Percentiles rank a stretch among this genome's conserved stretches.
These are phyloP conservation scores for Albula glossodonta DNA, from an alignment of 2,113 vertebrate genomes.

Conservation along the genomic window DNA sequence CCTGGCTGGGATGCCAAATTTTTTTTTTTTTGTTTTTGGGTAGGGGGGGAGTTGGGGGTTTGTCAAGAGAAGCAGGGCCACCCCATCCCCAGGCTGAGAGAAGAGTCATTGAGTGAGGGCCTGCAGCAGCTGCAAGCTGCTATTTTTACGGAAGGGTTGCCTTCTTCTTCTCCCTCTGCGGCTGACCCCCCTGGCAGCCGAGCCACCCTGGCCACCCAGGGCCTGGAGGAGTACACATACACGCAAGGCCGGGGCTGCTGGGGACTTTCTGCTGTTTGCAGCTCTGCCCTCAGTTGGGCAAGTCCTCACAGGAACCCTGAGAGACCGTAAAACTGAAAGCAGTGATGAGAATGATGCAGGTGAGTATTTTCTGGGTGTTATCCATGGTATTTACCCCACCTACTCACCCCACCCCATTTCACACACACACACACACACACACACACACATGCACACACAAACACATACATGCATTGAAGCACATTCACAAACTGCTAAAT, in stretches of 20 bases:
- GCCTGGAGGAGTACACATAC: neutral
- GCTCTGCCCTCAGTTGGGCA: too few species aligned
- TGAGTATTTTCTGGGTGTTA: neutral
- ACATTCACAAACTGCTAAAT: neutral
- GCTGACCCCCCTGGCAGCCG: neutral
- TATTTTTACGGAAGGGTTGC: slow-evolving; percentile 24
- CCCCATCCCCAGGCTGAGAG: slow-evolving; percentile 17
- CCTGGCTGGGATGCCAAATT: slow-evolving; percentile 39
- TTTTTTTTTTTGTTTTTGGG: slow-evolving; percentile 31
- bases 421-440: slow-evolving; percentile 3
- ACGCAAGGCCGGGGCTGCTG: neutral
- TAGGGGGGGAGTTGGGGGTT: slow-evolving; percentile 36
- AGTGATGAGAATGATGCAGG: neutral
- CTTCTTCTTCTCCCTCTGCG: neutral
- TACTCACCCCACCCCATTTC: too few species aligned
- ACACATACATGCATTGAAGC: neutral
- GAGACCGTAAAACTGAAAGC: neutral
- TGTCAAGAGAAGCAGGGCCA: slow-evolving; percentile 17
- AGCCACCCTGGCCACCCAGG: neutral
- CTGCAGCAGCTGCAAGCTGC: slow-evolving; percentile 39
- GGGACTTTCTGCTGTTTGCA: neutral
- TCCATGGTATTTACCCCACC: too few species aligned
- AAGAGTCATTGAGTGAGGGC: slow-evolving; percentile 42
- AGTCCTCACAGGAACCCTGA: neutral
- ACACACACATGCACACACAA: neutral